Evolutionary conservation across 2,113 vertebrate species (phyloP), one percentile per base, ranked within the genome.

Genomic region (Abramis brama): DNA sequence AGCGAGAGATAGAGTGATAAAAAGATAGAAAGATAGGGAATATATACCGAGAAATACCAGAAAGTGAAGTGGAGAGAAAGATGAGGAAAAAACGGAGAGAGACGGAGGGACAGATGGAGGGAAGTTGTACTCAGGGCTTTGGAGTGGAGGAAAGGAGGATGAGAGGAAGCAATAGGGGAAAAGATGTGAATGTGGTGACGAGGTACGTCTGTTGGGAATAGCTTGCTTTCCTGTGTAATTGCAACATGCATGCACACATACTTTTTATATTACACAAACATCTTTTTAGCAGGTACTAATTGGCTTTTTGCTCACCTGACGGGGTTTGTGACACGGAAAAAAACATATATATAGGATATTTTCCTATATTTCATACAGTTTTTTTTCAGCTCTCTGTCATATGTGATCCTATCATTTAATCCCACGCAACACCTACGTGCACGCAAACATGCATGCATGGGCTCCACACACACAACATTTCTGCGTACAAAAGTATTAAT

Each of bases 231-330:
- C 86, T 87, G 88, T 79, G 83, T 87, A 87, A 87, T 80, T 87
- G 86, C 85, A 85, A 89, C 88, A 80, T 81, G 86, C 52, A 83
- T 30, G 66, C 55, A 85, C 79, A 78, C 83, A 88, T 85, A 81
- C 21, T 76, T 71, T 85, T 83, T 82, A 82, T 57, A 85, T 87
- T 79, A 86, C 85, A 76, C 86, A 84, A 79, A 87, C 81, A 83
- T 88, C 86, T 89, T 79, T 86, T 91, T 90, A 90, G 89, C 86
- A 88, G 88, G 88, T 91, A 89, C 86, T 91, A 91, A 91, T 90
- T 91, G 88, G 89, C 89, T 88, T 59, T 82, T 82, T 83, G 59
- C 85, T 89, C 87, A 90, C 83, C 50, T 84, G 83, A 87, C 87
- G 85, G 84, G 87, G 85, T 86, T 85, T 88, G 80, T 86, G 87